Evolutionary conservation across 2,113 vertebrate species (phyloP).

Genomic region (Ictalurus punctatus): DNA sequence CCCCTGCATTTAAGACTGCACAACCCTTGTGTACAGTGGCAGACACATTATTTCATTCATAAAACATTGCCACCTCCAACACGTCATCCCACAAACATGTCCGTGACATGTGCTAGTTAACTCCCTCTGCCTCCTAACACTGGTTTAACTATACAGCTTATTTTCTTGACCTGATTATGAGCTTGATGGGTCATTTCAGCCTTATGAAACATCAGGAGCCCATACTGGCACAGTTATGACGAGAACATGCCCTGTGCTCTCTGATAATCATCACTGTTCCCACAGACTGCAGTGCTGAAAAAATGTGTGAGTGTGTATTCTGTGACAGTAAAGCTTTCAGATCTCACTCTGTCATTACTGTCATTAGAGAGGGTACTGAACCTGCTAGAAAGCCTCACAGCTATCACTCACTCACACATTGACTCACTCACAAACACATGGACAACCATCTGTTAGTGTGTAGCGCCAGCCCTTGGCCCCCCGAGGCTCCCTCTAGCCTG

Average conservation of each 20-base stretch:
- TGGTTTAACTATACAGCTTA: background rate
- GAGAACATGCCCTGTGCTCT: background rate
- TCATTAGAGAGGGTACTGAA: slow-evolving; percentile 46
- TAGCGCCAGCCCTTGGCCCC: slow-evolving; percentile 3
- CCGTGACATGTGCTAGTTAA: slow-evolving; percentile 18
- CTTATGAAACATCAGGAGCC: slow-evolving; percentile 36
- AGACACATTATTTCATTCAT: slow-evolving; percentile 37
- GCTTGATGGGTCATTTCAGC: background rate
- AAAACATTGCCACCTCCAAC: slow-evolving; percentile 33
- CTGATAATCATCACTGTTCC: slow-evolving; percentile 38
- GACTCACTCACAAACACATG: slow-evolving; percentile 33
- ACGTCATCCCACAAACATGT: slow-evolving; percentile 18
- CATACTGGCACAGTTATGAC: slow-evolving; percentile 19
- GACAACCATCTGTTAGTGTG: slow-evolving; percentile 44
- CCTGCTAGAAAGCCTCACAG: slow-evolving; percentile 49
- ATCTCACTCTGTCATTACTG: slow-evolving; percentile 60
- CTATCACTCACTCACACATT: slow-evolving; percentile 27
- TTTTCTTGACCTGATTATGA: background rate
- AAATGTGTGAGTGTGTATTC: slow-evolving; percentile 42
- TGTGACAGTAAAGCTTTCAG: slow-evolving; percentile 58
- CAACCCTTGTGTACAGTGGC: background rate
- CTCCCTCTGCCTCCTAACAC: background rate
- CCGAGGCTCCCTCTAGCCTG: slow-evolving; percentile 44
- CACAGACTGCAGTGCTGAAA: slow-evolving; percentile 38
- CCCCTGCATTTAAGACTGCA: background rate